Evolutionary conservation across 2,797 vertebrate genomes (phyloP).

Genomic region (Mastacembelus armatus): DNA sequence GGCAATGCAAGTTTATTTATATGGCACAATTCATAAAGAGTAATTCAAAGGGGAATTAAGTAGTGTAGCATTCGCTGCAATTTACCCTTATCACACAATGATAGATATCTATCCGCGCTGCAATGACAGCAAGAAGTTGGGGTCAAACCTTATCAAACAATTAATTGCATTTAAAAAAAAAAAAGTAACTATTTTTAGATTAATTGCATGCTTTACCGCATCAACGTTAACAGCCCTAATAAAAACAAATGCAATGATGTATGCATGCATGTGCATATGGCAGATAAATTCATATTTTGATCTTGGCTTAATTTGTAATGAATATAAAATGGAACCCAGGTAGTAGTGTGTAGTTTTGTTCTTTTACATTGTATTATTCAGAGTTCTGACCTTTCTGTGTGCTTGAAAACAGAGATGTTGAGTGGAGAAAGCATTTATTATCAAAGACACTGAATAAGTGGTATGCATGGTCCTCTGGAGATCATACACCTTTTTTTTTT

Average conservation of each 20-base stretch:
- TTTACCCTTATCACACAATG: too few species aligned
- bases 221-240: too few species aligned
- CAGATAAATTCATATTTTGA: constrained; percentile 9
- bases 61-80: too few species aligned
- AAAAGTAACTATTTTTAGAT: too few species aligned
- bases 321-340: not conserved
- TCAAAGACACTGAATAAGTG: constrained; percentile 65
- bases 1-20: too few species aligned
- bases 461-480: constrained; percentile 55
- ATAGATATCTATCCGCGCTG: too few species aligned
- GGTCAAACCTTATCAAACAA: too few species aligned
- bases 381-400: constrained; percentile 48
- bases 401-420: constrained; percentile 47
- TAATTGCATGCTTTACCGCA: too few species aligned
- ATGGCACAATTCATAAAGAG: too few species aligned
- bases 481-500: constrained; percentile 25
- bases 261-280: constrained; percentile 5
- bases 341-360: constrained; percentile 18
- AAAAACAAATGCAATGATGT: not conserved
- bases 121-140: too few species aligned
- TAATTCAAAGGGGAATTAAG: too few species aligned
- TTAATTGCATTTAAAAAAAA: too few species aligned
- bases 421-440: constrained; percentile 56
- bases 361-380: constrained; percentile 36
- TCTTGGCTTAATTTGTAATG: constrained; percentile 21